phyloP scores from a whole-genome alignment of 92 coral and sea anemone genomes.

The Diadumene lineata region DNA sequence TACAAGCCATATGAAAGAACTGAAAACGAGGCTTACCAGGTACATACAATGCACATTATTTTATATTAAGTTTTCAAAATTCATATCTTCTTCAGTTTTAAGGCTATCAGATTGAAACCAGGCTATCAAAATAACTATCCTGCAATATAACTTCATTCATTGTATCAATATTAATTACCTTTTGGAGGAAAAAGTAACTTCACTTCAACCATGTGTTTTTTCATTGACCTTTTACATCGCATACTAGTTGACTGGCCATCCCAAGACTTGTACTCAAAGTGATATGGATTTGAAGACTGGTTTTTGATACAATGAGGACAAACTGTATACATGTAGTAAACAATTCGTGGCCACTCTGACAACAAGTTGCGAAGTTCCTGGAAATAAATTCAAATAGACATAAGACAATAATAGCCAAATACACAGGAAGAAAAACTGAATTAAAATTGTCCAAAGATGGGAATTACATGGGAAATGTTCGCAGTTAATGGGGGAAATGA shows the following conservation, averaged over 20 bases:
- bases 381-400: not conserved
- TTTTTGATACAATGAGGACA: slow-evolving; percentile 77
- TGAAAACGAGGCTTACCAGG: no score
- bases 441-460: no score
- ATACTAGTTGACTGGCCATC: not conserved
- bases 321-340: slow-evolving; percentile 56
- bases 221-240: slow-evolving; percentile 7
- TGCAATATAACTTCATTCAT: not conserved
- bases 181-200: slow-evolving; percentile 25
- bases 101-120: no score
- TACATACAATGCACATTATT: no score
- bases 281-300: slow-evolving; percentile 39
- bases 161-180: slow-evolving; percentile 14
- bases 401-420: not conserved
- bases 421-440: no score
- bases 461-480: no score
- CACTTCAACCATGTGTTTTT: slow-evolving; percentile 1
- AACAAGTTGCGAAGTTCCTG: slow-evolving; percentile 80
- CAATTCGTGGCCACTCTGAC: slow-evolving; percentile 80
- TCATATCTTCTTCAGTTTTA: no score
- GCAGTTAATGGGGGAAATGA: no score
- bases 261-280: slow-evolving; percentile 76
- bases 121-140: no score
- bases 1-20: no score
- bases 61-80: no score